Conservation (phyloP, 2,888 invertebrate genomes). For the Eristalinus sepulchralis region DNA sequence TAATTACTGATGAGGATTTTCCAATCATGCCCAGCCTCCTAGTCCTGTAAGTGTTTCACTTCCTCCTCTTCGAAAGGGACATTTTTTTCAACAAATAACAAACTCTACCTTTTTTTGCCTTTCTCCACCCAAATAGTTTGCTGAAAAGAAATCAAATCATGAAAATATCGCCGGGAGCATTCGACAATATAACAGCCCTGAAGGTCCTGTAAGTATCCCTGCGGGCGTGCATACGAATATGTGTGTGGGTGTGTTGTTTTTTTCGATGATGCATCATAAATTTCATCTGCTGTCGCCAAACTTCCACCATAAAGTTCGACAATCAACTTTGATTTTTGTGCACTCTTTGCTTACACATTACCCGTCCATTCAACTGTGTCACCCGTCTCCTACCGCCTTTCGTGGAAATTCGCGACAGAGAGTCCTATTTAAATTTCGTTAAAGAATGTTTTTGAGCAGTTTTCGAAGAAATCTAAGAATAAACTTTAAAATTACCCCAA, state of each 20-base stretch:
- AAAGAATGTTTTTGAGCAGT: constrained; percentile 17
- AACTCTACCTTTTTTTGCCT: constrained; percentile 50
- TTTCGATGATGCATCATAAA: constrained; percentile 29
- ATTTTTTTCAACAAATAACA: constrained; percentile 5
- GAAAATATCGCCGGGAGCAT: constrained; percentile 89
- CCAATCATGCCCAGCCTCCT: constrained; percentile 87
- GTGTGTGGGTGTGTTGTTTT: neutral
- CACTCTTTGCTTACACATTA: constrained; percentile 26
- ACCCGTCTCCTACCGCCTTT: neutral
- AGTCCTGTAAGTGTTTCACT: constrained; percentile 87
- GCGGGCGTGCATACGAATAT: neutral
- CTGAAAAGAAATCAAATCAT: constrained; percentile 92
- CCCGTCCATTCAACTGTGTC: constrained; percentile 26
- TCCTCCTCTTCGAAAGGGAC: too few relatives aligned
- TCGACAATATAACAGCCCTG: constrained; percentile 89
- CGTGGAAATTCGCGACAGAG: neutral
- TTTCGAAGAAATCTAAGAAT: constrained; percentile 1
- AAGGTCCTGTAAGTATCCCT: constrained; percentile 90
- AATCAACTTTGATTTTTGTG: constrained; percentile 55
- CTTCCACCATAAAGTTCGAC: constrained; percentile 52
- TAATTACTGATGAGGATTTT: constrained; percentile 87
- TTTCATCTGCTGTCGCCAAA: constrained; percentile 63
- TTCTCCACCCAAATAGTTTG: constrained; percentile 84
- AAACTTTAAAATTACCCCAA: constrained; percentile 53
- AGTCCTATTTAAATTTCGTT: constrained; percentile 40